These are phyloP conservation scores for Parasteatoda tepidariorum DNA, from an alignment of 1,140 invertebrate genomes.

Conservation along the genomic window DNA sequence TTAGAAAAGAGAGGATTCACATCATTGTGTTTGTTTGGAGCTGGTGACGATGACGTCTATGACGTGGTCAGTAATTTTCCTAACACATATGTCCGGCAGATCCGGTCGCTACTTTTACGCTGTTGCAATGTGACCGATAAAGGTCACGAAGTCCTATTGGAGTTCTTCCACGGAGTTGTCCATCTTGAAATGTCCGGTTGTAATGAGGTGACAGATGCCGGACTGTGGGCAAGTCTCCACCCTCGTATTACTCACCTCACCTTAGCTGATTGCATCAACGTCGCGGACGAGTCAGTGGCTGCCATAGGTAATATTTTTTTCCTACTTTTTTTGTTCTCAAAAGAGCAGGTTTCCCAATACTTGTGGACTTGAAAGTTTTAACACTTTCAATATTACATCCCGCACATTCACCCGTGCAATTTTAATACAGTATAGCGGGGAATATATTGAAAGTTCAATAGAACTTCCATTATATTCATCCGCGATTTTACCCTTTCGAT, in stretches of 20 bases:
- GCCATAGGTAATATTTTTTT: constrained; percentile 75
- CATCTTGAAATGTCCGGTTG: constrained; percentile 88
- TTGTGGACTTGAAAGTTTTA: not conserved
- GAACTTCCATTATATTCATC: too few relatives aligned
- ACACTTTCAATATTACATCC: too few relatives aligned
- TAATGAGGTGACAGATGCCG: constrained; percentile 94
- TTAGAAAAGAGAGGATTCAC: constrained; percentile 87
- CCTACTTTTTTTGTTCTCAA: not conserved
- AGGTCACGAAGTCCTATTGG: constrained; percentile 81
- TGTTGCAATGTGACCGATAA: constrained; percentile 89
- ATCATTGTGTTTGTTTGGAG: constrained; percentile 83
- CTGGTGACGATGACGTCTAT: constrained; percentile 87
- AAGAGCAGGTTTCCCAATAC: not conserved
- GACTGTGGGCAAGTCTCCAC: constrained; percentile 91
- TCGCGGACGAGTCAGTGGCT: constrained; percentile 93
- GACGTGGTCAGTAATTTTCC: constrained; percentile 76
- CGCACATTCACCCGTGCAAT: too few relatives aligned
- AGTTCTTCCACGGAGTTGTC: constrained; percentile 62
- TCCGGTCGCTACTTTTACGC: constrained; percentile 73
- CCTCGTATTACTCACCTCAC: constrained; percentile 90
- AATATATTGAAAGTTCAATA: too few relatives aligned
- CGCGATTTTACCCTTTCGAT: too few relatives aligned
- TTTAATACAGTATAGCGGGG: too few relatives aligned
- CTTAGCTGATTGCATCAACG: constrained; percentile 94
- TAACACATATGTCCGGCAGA: constrained; percentile 69